Percentiles rank a stretch among this genome's conserved stretches.
Evolutionary conservation across 1,140 invertebrate genomes (phyloP).

Genomic region (Nylanderia fulva): DNA sequence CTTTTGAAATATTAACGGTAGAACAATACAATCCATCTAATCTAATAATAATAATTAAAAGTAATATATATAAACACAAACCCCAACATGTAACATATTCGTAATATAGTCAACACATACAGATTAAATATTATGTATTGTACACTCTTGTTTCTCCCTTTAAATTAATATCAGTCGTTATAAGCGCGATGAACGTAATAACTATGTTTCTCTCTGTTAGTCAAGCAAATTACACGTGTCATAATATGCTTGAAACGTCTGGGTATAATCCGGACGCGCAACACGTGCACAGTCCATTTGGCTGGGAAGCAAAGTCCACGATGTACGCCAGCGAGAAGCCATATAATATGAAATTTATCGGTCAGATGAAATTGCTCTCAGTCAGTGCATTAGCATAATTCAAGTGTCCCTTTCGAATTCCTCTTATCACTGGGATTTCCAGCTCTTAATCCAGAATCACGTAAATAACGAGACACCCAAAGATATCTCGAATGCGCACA

Average conservation of each 20-base stretch:
- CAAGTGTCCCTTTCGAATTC: not conserved
- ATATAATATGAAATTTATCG: constrained; percentile 44
- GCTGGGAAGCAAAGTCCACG: constrained; percentile 18
- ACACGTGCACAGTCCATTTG: constrained; percentile 38
- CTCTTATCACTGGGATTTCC: not conserved
- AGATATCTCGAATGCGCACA: not conserved
- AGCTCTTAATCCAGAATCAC: not conserved
- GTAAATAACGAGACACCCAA: not conserved
- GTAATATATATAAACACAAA: not conserved
- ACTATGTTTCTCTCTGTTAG: constrained; percentile 11
- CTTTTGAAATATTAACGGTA: not conserved
- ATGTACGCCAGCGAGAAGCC: constrained; percentile 21
- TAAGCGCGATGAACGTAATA: not conserved
- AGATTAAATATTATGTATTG: constrained; percentile 2
- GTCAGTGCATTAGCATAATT: constrained; percentile 38
- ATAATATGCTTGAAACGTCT: constrained; percentile 35
- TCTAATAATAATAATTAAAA: not conserved
- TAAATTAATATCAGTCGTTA: constrained; percentile 40
- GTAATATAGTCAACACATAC: not conserved
- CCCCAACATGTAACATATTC: not conserved
- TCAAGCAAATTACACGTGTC: constrained; percentile 30
- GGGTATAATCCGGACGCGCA: constrained; percentile 22
- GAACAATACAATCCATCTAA: not conserved
- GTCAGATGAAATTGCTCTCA: constrained; percentile 10
- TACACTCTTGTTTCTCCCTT: constrained; percentile 33